Evolutionary conservation across 64 coral and sea anemone species (phyloP), one percentile per base, ranked within the genome.

Genomic region (Pocillopora verrucosa): DNA sequence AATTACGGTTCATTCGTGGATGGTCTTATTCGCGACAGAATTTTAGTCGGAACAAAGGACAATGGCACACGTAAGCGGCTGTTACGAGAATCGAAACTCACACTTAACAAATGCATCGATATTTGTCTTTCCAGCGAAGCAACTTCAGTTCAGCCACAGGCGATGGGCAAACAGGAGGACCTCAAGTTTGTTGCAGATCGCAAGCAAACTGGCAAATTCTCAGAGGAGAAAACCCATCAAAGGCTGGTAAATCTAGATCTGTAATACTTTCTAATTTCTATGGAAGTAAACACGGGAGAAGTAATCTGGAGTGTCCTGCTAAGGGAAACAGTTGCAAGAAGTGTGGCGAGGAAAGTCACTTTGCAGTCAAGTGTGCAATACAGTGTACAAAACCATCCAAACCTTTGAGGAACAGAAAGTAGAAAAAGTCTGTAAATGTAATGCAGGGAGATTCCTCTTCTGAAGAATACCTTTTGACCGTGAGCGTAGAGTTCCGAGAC

Each of bases 261-360:
- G 45, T 25, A 59, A 86, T 65, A 80, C 10, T 13, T 22, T 92
- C 83, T 75, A 92, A 88, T 16, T 93, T 93, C 36, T 86, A 80
- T 65, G 73, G 58, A 0, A 91, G 65, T 19, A 67, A 75, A 15
- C 88, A 81, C 57, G 64, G 20, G 7, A 78, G 34, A 80, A 76
- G 67, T 70, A 65, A 58, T 64, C n/a, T 63, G 1, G 20, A 89
- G 3, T 83, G 89, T 26, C 89, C 89, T 36, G 89, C 88, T 9
- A 73, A 25, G 19, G 69, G 22, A 25, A 25, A 73, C 1, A 24
- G 2, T 73, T 73, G 69, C 1, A 73, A 26, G 6, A 41, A 34
- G 9, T 88, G 73, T 63, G 61, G 61, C 62, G 59, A 62, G 5
- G 61, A 83, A 25, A 83, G 61, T n/a, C 86, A 75, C 72, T 75